Percentiles rank a stretch among this genome's conserved stretches.
phyloP scores from a whole-genome alignment of 2,888 invertebrate genomes.

The Epinotia nisella region DNA sequence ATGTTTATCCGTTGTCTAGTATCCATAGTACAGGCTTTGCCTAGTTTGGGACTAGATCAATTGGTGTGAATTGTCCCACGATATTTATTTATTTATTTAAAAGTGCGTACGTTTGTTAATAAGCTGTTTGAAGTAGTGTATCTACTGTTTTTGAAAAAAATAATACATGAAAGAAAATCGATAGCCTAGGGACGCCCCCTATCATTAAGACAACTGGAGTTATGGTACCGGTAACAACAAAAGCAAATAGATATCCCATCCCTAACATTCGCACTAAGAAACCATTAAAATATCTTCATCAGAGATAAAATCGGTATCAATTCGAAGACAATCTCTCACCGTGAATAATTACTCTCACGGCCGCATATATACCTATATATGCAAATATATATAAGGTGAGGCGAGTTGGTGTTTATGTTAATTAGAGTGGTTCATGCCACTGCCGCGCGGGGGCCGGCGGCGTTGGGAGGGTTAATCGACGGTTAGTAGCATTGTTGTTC shows the following conservation, averaged over 20 bases:
- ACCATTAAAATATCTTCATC: constrained; percentile 50
- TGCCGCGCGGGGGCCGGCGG: constrained; percentile 58
- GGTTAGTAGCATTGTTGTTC: not conserved
- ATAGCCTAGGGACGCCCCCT: not conserved
- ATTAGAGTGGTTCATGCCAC: constrained; percentile 76
- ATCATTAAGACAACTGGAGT: not conserved
- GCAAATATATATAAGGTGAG: constrained; percentile 53
- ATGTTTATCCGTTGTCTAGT: too few relatives aligned
- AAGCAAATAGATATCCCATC: constrained; percentile 12
- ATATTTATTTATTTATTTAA: too few relatives aligned
- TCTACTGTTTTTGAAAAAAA: too few relatives aligned
- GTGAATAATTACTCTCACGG: constrained; percentile 66
- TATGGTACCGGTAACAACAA: not conserved
- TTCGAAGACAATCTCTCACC: constrained; percentile 61
- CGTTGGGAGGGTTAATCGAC: constrained; percentile 24
- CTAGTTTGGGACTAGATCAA: too few relatives aligned
- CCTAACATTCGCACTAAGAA: constrained; percentile 24
- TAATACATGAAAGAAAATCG: not conserved
- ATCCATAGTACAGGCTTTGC: too few relatives aligned
- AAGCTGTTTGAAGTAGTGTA: too few relatives aligned
- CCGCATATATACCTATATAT: constrained; percentile 19
- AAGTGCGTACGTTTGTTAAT: too few relatives aligned
- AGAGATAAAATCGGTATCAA: constrained; percentile 65
- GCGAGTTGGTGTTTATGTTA: constrained; percentile 77
- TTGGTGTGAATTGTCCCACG: too few relatives aligned